Evolutionary conservation across 2,888 invertebrate species (phyloP), one percentile per base, ranked within the genome.

Genomic region (Chrysolina americana): DNA sequence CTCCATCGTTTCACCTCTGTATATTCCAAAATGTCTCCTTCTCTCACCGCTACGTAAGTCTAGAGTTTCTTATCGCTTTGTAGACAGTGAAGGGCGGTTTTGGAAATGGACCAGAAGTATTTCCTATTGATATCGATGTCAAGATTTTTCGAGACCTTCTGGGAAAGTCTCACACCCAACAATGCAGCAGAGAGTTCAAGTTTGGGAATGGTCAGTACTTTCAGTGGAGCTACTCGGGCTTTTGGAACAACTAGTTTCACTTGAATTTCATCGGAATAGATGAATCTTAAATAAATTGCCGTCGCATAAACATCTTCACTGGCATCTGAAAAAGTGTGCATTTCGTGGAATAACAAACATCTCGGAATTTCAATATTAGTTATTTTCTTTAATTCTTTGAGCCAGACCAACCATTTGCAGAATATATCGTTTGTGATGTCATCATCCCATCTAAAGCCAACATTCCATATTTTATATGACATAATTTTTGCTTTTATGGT

Each of bases 401-500:
- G 21, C n/a, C n/a, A n/a, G n/a, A n/a, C n/a, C n/a, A n/a, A n/a
- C n/a, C n/a, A n/a, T n/a, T n/a, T n/a, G n/a, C n/a, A n/a, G n/a
- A n/a, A n/a, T n/a, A n/a, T n/a, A n/a, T n/a, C n/a, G n/a, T n/a
- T n/a, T n/a, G n/a, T n/a, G n/a, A n/a, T n/a, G n/a, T n/a, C n/a
- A n/a, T n/a, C n/a, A n/a, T n/a, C n/a, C n/a, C n/a, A n/a, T n/a
- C n/a, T n/a, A n/a, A n/a, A n/a, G n/a, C n/a, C n/a, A n/a, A n/a
- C n/a, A n/a, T n/a, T n/a, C n/a, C n/a, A n/a, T n/a, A n/a, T n/a
- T n/a, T n/a, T n/a, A n/a, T 63, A 36, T 1, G 28, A n/a, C 15
- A 68, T n/a, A 28, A 68, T 50, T 21, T 36, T 15, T n/a, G n/a
- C 23, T 68, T 68, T 56, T 1, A 68, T 68, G 23, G 50, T 68